Evolutionary conservation across 1,140 invertebrate genomes (phyloP), one percentile per base, ranked within the genome.

Genomic region (Anoplophora glabripennis): DNA sequence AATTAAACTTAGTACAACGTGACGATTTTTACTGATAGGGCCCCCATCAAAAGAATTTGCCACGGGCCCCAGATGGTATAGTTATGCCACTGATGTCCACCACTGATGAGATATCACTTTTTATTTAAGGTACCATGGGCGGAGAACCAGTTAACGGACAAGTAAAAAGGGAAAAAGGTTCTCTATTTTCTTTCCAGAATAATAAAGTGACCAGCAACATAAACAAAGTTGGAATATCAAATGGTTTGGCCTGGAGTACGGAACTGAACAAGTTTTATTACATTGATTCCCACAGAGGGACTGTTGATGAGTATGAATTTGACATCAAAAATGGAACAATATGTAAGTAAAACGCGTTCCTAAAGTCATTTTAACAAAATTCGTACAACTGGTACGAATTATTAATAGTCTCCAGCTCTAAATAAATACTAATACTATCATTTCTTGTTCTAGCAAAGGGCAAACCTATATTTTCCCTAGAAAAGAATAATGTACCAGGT

Each of bases 161-260:
- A n/a, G n/a, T n/a, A n/a, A n/a, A n/a, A n/a, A n/a, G 28, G 8
- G 52, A 62, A 17, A 63, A 57, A 35, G 70, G 69, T 34, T 57
- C 60, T 17, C 58, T 74, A 1, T 66, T 63, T 45, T 63, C 63
- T 45, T 59, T 66, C 4, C 18, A 41, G 15, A 52, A 56, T 12
- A 38, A 53, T 15, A 52, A 62, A 34, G 11, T 66, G 8, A 65
- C 57, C 40, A 73, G 61, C 38, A 67, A 76, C 53, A 78, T 67
- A 47, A 67, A 60, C 57, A 68, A 79, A 63, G 78, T 90, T 14
- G 78, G 81, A 38, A 86, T 93, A 54, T 88, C 89, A 11, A 95
- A 94, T 71, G 92, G 92, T 0, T 72, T 94, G 3, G 85, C 85
- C 4, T 94, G 91, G 91, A 85, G 84, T 65, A 66, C 75, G 1